Base-by-base conservation (phyloP, 2,888 invertebrate species). In the Pachliopta kotzebuea region DNA sequence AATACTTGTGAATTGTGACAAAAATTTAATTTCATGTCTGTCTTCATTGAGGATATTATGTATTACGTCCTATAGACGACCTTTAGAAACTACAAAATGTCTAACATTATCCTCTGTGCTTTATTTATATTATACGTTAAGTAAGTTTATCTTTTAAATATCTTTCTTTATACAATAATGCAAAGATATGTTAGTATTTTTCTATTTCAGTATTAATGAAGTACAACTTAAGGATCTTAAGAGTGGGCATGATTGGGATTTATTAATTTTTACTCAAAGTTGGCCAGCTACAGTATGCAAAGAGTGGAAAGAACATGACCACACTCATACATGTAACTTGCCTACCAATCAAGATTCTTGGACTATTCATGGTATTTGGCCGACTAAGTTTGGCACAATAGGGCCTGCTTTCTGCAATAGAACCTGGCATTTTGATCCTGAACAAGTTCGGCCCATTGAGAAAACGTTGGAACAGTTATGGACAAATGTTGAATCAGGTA, bases 331-430 rank as follows among this genome's bases (percentile, higher is more conserved):
- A 1, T 97, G 97, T 75, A 79, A 84, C 0, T 81, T 96, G 71
- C 96, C 96, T 2, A 80, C 80, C 1, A 87, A 92, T 57, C 86
- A 84, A 18, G 91, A 94, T 60, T 86, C 93, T 3, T 97, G 97
- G 97, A 94, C 95, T 0, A 93, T 97, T 42, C 97, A 97, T 75
- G 97, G 97, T 1, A 90, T 97, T 50, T 97, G 97, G 97, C 97
- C 97, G 0, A 94, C 96, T 0, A 94, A 94, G 77, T 80, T 91
- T 0, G 94, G 94, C 0, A 93, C 93, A 1, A 80, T 93, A 0
- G 96, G 96, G 0, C 97, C 97, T 0, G 80, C 79, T 7, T 96
- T 93, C 78, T 97, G 97, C 76, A 95, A 96, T 72, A 92, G 88
- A 8, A 92, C 95, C 0, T 92, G 94, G 79, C 89, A 92, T 55